These are phyloP conservation scores for Copsychus sechellarum DNA, from an alignment of 2,113 vertebrate genomes.

Conservation along the genomic window DNA sequence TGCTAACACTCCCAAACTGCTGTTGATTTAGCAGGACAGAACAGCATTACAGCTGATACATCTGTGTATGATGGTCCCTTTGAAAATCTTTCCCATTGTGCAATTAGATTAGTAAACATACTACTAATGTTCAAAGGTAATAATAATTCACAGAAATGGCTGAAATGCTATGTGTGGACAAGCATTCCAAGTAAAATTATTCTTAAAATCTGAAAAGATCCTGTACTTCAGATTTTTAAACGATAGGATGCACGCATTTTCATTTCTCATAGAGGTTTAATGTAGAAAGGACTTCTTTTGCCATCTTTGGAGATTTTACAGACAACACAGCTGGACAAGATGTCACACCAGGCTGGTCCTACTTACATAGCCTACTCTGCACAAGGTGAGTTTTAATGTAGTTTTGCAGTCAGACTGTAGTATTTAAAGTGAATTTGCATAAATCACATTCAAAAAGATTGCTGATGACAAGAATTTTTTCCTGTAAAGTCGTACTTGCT, in stretches of 20 bases:
- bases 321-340: background rate
- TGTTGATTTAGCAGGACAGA: background rate
- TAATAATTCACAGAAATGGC: conserved; percentile 15
- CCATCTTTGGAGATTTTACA: background rate
- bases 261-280: background rate
- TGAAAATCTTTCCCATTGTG: background rate
- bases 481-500: background rate
- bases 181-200: background rate
- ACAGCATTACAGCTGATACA: background rate
- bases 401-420: background rate
- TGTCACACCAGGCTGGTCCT: background rate
- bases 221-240: background rate
- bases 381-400: background rate
- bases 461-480: background rate
- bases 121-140: background rate
- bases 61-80: background rate
- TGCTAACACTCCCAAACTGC: background rate
- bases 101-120: background rate
- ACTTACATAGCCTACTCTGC: background rate
- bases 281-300: background rate
- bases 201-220: background rate
- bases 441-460: background rate
- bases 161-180: background rate
- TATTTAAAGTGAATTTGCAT: background rate
- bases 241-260: background rate